phyloP scores from a whole-genome alignment of 2,113 vertebrate species.

The Spizaetus ornatus region DNA sequence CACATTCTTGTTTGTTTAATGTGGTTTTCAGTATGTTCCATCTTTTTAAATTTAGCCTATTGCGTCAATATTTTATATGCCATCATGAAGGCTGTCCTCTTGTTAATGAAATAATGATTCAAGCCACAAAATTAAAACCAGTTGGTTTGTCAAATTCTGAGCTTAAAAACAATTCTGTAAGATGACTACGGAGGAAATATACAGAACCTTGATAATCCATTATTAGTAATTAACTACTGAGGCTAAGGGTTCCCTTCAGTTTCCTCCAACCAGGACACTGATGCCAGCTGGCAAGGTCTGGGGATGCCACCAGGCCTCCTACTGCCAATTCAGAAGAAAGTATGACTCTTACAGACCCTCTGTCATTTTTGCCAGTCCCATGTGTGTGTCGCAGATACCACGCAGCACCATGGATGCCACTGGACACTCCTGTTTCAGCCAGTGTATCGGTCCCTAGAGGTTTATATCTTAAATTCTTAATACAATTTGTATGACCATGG shows the following conservation, averaged over 20 bases:
- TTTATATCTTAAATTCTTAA: not conserved
- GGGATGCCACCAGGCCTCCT: not conserved
- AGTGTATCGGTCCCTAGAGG: not conserved
- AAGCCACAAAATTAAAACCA: slow-evolving; percentile 70
- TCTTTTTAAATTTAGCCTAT: slow-evolving; percentile 62
- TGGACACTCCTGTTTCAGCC: not conserved
- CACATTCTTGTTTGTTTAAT: slow-evolving; percentile 23
- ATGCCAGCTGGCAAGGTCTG: not conserved
- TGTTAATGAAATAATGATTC: slow-evolving; percentile 66
- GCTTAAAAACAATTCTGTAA: not conserved
- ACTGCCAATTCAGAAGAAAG: not conserved
- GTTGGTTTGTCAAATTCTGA: not conserved
- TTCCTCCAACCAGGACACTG: not conserved
- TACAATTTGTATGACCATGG: not conserved
- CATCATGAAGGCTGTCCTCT: slow-evolving; percentile 55
- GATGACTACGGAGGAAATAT: not conserved
- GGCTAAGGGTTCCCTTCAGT: not conserved
- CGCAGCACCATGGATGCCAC: not conserved
- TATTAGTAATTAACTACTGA: not conserved
- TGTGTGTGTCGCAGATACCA: rapidly evolving
- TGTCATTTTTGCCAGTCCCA: not conserved
- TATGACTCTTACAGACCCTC: not conserved
- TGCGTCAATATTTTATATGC: slow-evolving; percentile 64
- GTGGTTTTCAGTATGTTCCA: slow-evolving; percentile 31
- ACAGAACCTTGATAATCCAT: not conserved